Base-by-base conservation (phyloP, 1,140 invertebrate species). In the Delia radicum region DNA sequence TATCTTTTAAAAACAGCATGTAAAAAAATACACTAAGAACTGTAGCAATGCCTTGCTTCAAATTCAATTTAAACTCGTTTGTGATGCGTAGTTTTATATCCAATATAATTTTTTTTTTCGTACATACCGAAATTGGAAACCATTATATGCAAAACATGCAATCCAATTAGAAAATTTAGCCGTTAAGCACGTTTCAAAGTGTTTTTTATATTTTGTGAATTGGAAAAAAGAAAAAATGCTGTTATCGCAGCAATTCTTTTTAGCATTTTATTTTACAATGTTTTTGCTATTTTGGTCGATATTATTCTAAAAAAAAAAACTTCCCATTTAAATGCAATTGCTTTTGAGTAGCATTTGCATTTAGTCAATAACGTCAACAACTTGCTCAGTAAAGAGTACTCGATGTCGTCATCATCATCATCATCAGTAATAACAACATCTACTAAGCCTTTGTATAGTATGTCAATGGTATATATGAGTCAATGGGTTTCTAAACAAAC, bases 301-400 rank as follows among this genome's bases (percentile, higher is more conserved):
- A 27, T 42, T 15, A 61, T 61, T 27, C 27, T 65, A 65, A 18
- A 18, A 18, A 18, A n/a, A 21, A 33, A n/a, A n/a, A 10, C 65
- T 33, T 69, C 65, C 29, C 65, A 31, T 33, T 69, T 63, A 29
- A 33, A 37, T 69, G 65, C 65, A 69, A 69, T 69, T 69, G 65
- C 65, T 69, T 69, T 69, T 69, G 65, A 69, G 65, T 69, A 33
- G 65, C 65, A 69, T 69, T 69, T 69, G 65, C 65, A 69, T 69
- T 69, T 33, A 69, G 65, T 69, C 65, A 69, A 69, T 69, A 69
- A 33, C 63, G 13, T 29, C 63, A 55, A 55, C n/a, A 24, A 55
- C 48, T 55, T 55, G 48, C 48, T 55, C 48, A 8, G n/a, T 55
- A 18, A 24, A 55, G 48, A 21, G 48, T 55, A 3, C 18, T 55